Evolutionary conservation across 2,113 vertebrate genomes (phyloP).

Genomic region (Aptenodytes patagonicus): DNA sequence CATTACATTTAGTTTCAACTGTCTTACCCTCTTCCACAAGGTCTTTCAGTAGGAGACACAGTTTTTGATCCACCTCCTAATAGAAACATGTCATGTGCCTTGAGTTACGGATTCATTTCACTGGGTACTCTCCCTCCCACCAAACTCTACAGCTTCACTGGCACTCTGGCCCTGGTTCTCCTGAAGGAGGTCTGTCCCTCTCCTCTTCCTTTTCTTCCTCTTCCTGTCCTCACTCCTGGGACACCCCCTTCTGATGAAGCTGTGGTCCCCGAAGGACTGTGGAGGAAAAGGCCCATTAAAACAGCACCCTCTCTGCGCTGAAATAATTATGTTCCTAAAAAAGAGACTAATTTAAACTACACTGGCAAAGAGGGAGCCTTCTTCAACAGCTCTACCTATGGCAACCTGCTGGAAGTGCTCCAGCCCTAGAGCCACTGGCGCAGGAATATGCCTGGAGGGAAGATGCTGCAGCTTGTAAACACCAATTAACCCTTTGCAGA

Average conservation of each 20-base stretch:
- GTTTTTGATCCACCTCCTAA: background rate
- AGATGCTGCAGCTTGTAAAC: background rate
- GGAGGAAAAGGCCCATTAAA: background rate
- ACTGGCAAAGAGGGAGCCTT: background rate
- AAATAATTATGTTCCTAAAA: background rate
- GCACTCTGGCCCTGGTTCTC: background rate
- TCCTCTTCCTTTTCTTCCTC: background rate
- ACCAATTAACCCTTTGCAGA: background rate
- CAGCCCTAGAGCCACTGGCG: background rate
- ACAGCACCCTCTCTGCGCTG: too few species aligned
- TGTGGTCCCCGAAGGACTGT: background rate
- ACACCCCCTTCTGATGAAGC: background rate
- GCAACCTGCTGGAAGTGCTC: background rate
- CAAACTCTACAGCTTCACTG: background rate
- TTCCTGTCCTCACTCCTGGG: background rate
- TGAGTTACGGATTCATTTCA: background rate
- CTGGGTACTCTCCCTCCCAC: background rate
- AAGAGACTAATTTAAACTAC: background rate
- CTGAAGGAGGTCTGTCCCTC: background rate
- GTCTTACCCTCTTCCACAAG: slow-evolving; percentile 18
- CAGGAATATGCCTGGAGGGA: background rate
- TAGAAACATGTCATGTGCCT: background rate
- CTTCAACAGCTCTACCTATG: background rate
- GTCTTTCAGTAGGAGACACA: slow-evolving; percentile 15
- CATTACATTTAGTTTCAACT: slow-evolving; percentile 28